Evolutionary conservation across 2,888 invertebrate genomes (phyloP), one percentile per base, ranked within the genome.

Genomic region (Siphlonurus alternatus): DNA sequence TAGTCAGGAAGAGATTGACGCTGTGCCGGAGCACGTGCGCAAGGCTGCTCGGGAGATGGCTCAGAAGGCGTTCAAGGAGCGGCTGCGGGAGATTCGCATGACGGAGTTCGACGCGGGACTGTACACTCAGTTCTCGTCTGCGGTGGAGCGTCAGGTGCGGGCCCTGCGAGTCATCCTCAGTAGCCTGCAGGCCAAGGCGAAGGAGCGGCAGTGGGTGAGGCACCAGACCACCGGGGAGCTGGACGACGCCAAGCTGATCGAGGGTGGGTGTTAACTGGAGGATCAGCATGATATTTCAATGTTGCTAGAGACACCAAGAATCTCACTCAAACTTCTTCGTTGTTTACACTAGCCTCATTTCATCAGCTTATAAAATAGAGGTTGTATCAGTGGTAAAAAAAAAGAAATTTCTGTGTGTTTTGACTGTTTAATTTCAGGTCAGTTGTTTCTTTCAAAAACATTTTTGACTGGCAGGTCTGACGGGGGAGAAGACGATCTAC

Each of bases 201-300:
- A 93, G 70, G 95, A 96, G 73, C 80, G 97, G 0, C 89, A 93
- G 71, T 98, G 98, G 97, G 82, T 87, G 64, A 83, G 89, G 64
- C 93, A 97, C 74, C 96, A 97, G 77, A 93, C 95, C 0, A 86
- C 89, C 63, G 97, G 98, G 0, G 98, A 98, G 74, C 76, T 98
- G 25, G 98, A 98, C 71, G 97, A 97, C 70, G 86, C 87, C 0
- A 95, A 96, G 74, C 81, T 98, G 65, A 93, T 98, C 69, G 98
- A 98, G 80, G 93, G 92, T 80, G 74, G 68, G 53, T 64, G 20
- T 10, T 61, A 2, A 38, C 22, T n/a, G 23, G 53, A 7, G 23
- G 23, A 19, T n/a, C 53, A 51, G 53, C 53, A 51, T 51, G 53
- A 15, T n/a, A n/a, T n/a, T n/a, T n/a, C n/a, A n/a, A n/a, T n/a